A percentile compares a stretch with the other conserved stretches of the same genome.
Conservation (phyloP, 2,888 invertebrate genomes). For the Ichneumon xanthorius region DNA sequence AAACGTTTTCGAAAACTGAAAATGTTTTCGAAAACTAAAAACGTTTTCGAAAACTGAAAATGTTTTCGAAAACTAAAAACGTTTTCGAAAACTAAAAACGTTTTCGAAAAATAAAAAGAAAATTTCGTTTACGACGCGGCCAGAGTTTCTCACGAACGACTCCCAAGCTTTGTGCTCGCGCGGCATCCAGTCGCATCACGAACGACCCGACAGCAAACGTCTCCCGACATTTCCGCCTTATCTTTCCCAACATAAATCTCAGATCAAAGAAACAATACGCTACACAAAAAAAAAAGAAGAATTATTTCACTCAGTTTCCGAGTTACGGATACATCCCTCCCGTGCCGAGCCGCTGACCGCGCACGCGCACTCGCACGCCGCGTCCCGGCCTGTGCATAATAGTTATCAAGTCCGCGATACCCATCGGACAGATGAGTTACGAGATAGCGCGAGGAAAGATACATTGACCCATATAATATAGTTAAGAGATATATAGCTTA, state of each 20-base stretch:
- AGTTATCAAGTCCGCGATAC: slow-evolving; percentile 60
- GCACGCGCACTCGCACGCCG: slow-evolving; percentile 12
- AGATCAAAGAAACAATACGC: background rate
- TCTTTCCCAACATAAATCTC: background rate
- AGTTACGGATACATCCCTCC: slow-evolving; percentile 2
- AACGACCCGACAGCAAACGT: too few relatives aligned
- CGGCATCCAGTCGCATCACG: too few relatives aligned
- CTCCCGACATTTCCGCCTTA: too few relatives aligned
- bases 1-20: too few relatives aligned
- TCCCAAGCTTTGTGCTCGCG: too few relatives aligned
- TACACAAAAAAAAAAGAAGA: background rate
- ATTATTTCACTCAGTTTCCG: background rate
- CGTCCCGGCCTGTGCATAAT: slow-evolving; percentile 52
- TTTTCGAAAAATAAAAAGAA: too few relatives aligned
- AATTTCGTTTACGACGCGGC: too few relatives aligned
- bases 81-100: too few relatives aligned
- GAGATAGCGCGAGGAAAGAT: slow-evolving; percentile 65
- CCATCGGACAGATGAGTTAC: slow-evolving; percentile 66
- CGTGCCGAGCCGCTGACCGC: slow-evolving; percentile 1
- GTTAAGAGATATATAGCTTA: slow-evolving; percentile 51
- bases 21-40: too few relatives aligned
- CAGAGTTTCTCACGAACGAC: too few relatives aligned
- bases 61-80: too few relatives aligned
- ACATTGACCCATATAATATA: slow-evolving; percentile 65
- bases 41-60: too few relatives aligned